Evolutionary conservation across 1,140 invertebrate genomes (phyloP), one percentile per base, ranked within the genome.

Genomic region (Drosophila asahinai): DNA sequence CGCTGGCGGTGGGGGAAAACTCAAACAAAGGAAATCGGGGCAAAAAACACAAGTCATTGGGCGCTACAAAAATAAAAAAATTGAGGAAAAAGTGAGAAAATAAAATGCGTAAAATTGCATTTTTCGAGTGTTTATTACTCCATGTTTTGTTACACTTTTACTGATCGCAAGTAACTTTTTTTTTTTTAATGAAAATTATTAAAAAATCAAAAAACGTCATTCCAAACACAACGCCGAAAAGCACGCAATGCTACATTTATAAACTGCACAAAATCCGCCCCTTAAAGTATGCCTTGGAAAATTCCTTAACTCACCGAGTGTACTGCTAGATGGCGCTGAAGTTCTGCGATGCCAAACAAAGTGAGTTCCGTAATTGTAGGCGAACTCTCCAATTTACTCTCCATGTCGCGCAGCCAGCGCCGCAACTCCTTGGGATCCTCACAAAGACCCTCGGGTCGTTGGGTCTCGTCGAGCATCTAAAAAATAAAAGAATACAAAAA

Each of bases 371-470:
- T 86, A 47, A 93, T 83, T 2, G 92, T 77, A 5, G 92, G 92
- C 6, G 84, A 80, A 47, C 48, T 82, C 59, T 89, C 81, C 58
- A 93, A 48, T 75, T 92, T 91, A 15, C 72, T 79, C 80, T 93
- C 92, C 93, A 96, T 95, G 71, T 95, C 94, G 33, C 94, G 93
- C 47, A 95, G 74, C 94, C 94, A 95, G 78, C 94, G 94, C 60
- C 94, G 93, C 42, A 93, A 45, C 54, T 93, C 89, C 64, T 84
- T 83, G 17, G 92, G 91, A 86, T 93, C 92, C 66, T 91, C 91
- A 49, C 83, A 83, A 11, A 80, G 74, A 48, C 81, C 81, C 51
- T 91, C 84, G n/a, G 75, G 76, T 8, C 87, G 71, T 54, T 87
- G 79, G 15, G 87, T 82, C 59, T 91, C 91, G 47, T 91, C 91